These are phyloP conservation scores for Tangara arthus DNA, from an alignment of 2,797 vertebrate genomes.

Conservation along the genomic window DNA sequence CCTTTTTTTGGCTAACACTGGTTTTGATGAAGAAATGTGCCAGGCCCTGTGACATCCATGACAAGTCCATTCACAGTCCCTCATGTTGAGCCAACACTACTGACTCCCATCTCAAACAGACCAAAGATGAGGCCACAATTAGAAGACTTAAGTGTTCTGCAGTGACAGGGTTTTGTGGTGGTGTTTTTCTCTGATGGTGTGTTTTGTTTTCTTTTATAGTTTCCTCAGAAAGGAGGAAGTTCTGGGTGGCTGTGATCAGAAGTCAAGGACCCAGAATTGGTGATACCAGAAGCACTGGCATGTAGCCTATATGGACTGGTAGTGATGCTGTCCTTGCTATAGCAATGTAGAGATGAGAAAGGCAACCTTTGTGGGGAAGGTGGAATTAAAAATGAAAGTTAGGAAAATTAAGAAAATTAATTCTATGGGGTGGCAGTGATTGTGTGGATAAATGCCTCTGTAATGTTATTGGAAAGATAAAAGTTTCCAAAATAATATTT, in stretches of 20 bases:
- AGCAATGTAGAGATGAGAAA: neutral
- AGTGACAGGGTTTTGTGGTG: neutral
- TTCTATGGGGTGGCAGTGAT: neutral
- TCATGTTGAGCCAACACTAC: neutral
- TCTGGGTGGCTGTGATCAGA: neutral
- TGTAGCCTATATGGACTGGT: neutral
- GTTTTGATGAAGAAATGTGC: slow-evolving; percentile 20
- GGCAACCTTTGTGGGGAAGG: neutral
- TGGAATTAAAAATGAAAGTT: neutral
- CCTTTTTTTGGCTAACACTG: neutral
- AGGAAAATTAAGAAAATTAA: neutral
- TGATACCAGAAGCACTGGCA: neutral
- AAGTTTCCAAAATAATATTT: slow-evolving; percentile 37
- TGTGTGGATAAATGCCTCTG: neutral
- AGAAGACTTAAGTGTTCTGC: neutral
- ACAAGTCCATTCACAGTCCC: neutral
- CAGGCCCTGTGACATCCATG: neutral
- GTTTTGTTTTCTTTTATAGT: neutral
- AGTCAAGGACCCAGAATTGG: neutral
- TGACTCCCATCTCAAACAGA: neutral
- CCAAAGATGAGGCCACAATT: neutral
- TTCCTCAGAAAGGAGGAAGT: neutral
- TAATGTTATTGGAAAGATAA: slow-evolving; percentile 29
- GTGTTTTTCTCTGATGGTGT: neutral
- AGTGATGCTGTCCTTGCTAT: neutral